A percentile compares a stretch with the other conserved stretches of the same genome.
Conservation (phyloP, 2,888 invertebrate genomes). For the Drosophila pseudotakahashii region DNA sequence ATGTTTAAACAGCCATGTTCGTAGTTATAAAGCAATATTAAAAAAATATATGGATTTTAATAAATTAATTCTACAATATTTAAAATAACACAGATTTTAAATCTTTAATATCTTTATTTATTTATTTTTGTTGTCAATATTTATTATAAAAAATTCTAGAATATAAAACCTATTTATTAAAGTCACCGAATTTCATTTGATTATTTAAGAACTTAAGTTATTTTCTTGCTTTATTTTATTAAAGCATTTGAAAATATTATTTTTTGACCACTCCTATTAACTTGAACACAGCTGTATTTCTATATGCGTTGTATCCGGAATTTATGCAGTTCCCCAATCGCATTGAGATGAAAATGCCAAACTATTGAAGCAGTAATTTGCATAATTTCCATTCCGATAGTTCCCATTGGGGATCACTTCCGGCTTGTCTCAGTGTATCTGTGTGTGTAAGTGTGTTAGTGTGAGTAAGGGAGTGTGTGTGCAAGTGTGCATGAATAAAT, state of each 20-base stretch:
- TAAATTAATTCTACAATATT: too few relatives aligned
- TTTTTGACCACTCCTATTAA: background rate
- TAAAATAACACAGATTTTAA: too few relatives aligned
- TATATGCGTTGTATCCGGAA: background rate
- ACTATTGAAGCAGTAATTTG: slow-evolving; percentile 56
- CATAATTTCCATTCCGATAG: slow-evolving; percentile 68
- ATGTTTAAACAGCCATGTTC: background rate
- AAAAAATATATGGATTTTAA: too few relatives aligned
- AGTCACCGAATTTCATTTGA: too few relatives aligned
- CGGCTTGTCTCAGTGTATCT: slow-evolving; percentile 4
- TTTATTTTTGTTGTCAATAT: too few relatives aligned
- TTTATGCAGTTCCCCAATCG: slow-evolving; percentile 18
- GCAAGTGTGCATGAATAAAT: slow-evolving; percentile 61
- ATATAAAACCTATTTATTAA: too few relatives aligned
- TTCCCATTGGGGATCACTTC: slow-evolving; percentile 26
- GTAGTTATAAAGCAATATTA: too few relatives aligned
- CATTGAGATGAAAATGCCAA: slow-evolving; percentile 2
- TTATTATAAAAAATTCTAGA: too few relatives aligned
- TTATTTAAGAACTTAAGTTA: too few relatives aligned
- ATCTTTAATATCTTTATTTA: too few relatives aligned
- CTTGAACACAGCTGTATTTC: background rate
- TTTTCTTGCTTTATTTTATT: too few relatives aligned
- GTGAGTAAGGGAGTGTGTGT: background rate
- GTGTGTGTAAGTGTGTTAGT: background rate
- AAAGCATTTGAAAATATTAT: too few relatives aligned